Evolutionary conservation across 1,140 invertebrate genomes (phyloP).

Genomic region (Drosophila chauvacae): DNA sequence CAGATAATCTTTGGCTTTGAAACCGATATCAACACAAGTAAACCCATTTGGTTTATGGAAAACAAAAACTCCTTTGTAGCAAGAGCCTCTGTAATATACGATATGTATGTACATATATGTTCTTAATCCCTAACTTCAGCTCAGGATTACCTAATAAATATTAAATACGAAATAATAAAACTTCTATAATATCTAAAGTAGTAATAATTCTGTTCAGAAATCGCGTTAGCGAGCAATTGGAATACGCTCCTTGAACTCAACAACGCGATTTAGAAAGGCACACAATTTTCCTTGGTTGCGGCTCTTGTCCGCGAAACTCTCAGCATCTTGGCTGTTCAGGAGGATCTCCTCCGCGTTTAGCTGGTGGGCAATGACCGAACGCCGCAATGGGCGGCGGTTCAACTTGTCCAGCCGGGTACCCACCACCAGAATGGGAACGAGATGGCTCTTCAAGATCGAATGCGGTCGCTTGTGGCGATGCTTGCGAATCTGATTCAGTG

Average conservation of each 20-base stretch:
- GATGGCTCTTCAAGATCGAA: slow-evolving; percentile 27
- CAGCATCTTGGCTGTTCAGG: slow-evolving; percentile 45
- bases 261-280: slow-evolving; percentile 48
- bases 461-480: slow-evolving; percentile 36
- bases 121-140: not conserved
- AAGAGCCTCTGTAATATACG: not conserved
- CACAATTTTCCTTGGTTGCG: slow-evolving; percentile 52
- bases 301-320: slow-evolving; percentile 23
- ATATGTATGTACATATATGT: not conserved
- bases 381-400: slow-evolving; percentile 13
- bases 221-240: not conserved
- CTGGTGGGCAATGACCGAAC: slow-evolving; percentile 49
- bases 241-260: slow-evolving; percentile 61
- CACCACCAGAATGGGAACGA: slow-evolving; percentile 64
- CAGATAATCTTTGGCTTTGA: not conserved
- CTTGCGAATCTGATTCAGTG: slow-evolving; percentile 46
- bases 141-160: slow-evolving; percentile 2
- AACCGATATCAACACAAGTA: not conserved
- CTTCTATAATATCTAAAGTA: slow-evolving; percentile 6
- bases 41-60: not conserved
- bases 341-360: slow-evolving; percentile 57
- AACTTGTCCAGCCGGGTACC: slow-evolving; percentile 59
- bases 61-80: not conserved
- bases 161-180: slow-evolving; percentile 26
- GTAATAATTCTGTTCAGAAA: slow-evolving; percentile 14